These are phyloP conservation scores for Anhinga anhinga DNA, from an alignment of 2,113 vertebrate genomes.

Conservation along the genomic window DNA sequence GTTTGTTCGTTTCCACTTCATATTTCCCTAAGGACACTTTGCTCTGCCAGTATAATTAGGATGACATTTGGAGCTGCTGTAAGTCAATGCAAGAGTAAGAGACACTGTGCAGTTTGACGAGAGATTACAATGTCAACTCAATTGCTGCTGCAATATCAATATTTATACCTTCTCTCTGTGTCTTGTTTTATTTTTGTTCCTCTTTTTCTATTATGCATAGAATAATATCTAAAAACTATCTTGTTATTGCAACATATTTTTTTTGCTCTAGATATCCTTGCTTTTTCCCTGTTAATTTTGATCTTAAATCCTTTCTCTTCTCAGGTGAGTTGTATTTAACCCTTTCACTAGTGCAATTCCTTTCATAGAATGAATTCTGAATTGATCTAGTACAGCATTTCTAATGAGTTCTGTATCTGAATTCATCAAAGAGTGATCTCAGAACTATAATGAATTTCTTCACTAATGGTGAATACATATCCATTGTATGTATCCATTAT, in stretches of 20 bases:
- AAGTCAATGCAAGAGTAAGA: slow-evolving; percentile 33
- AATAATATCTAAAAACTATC: background rate
- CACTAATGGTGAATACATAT: background rate
- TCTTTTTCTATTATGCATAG: background rate
- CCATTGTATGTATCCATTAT: background rate
- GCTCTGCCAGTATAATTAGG: slow-evolving; percentile 34
- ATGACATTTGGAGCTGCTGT: slow-evolving; percentile 55
- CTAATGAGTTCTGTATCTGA: background rate
- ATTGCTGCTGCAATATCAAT: slow-evolving; percentile 44
- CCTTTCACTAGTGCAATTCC: background rate
- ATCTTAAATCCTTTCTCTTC: background rate
- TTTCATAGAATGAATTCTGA: background rate
- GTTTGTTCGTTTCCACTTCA: slow-evolving; percentile 30
- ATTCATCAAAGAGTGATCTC: background rate
- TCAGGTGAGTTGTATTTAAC: background rate
- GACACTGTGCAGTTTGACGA: slow-evolving; percentile 3
- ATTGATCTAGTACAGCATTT: background rate
- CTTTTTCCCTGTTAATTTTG: background rate
- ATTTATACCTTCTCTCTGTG: background rate
- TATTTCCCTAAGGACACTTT: slow-evolving; percentile 40
- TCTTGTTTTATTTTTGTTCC: background rate
- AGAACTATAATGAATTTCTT: background rate
- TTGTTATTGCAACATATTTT: background rate
- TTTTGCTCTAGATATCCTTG: background rate
- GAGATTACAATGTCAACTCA: slow-evolving; percentile 47